These are phyloP conservation scores for Hetaerina titia DNA, from an alignment of 2,888 invertebrate species.

Conservation along the genomic window DNA sequence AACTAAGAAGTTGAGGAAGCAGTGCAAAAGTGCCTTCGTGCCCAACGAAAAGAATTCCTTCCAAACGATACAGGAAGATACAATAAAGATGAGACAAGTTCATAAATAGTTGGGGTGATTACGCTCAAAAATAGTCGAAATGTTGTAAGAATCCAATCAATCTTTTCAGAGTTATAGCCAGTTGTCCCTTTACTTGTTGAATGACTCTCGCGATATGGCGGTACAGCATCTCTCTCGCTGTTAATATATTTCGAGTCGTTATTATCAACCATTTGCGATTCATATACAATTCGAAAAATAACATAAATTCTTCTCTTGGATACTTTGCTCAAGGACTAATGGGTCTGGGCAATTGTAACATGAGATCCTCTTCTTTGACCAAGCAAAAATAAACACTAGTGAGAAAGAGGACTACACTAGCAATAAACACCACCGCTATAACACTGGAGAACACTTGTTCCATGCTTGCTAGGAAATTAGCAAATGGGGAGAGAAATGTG, in stretches of 20 bases:
- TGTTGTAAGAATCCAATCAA: no score
- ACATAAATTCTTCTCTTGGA: conserved; percentile 92
- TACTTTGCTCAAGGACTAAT: conserved; percentile 87
- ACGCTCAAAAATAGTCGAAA: no score
- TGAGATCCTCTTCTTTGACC: conserved; percentile 95
- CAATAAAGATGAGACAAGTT: no score
- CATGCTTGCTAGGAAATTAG: conserved; percentile 75
- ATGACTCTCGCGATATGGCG: conserved; percentile 83
- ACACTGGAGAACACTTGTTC: conserved; percentile 86
- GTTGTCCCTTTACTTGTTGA: no score
- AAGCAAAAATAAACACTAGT: conserved; percentile 94
- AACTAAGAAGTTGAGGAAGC: no score
- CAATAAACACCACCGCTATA: conserved; percentile 91
- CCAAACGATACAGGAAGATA: no score
- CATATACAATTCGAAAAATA: conserved; percentile 90
- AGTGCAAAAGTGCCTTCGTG: no score
- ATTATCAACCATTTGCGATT: conserved; percentile 88
- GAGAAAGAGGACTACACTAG: conserved; percentile 92
- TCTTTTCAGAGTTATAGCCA: no score
- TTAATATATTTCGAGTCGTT: conserved; percentile 87
- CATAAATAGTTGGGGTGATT: no score
- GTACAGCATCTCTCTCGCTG: conserved; percentile 85
- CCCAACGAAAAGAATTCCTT: no score
- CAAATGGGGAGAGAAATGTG: neutral
- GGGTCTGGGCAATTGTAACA: conserved; percentile 90